phyloP scores from a whole-genome alignment of 2,797 vertebrate genomes.

The Nannoperca australis region DNA sequence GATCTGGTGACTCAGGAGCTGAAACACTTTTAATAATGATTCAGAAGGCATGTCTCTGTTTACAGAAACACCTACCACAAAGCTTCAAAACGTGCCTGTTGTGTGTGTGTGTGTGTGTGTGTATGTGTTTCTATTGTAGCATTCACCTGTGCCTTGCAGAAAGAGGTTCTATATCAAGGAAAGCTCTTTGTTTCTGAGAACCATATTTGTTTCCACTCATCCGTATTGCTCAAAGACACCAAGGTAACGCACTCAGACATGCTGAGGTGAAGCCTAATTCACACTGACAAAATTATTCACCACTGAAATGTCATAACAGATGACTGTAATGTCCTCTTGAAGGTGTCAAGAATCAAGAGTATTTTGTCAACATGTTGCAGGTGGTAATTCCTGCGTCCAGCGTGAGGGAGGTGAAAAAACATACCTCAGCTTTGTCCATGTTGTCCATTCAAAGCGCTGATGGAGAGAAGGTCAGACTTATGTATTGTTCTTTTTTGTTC shows the following conservation, averaged over 20 bases:
- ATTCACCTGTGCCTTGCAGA: slow-evolving; percentile 89
- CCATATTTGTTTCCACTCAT: slow-evolving; percentile 88
- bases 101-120: slow-evolving; percentile 7
- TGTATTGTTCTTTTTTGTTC: not conserved
- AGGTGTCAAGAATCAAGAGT: not conserved
- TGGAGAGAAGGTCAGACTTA: slow-evolving; percentile 86
- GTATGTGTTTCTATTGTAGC: slow-evolving; percentile 67
- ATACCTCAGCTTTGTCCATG: slow-evolving; percentile 86
- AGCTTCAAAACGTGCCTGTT: not conserved
- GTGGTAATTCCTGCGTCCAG: slow-evolving; percentile 77
- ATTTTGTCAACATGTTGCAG: slow-evolving; percentile 64
- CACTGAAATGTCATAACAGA: not conserved
- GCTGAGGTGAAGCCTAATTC: not conserved
- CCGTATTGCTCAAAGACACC: slow-evolving; percentile 88
- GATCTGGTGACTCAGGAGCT: slow-evolving; percentile 8
- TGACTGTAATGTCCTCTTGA: slow-evolving; percentile 8
- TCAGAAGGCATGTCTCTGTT: slow-evolving; percentile 5
- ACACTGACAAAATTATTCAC: not conserved
- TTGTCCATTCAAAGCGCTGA: slow-evolving; percentile 83
- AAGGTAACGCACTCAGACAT: slow-evolving; percentile 80
- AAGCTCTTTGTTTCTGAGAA: slow-evolving; percentile 85
- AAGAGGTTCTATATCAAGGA: slow-evolving; percentile 88
- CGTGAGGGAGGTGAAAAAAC: slow-evolving; percentile 85
- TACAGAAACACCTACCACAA: not conserved
- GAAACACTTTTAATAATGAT: slow-evolving; percentile 33